A percentile compares a stretch with the other conserved stretches of the same genome.
These are phyloP conservation scores for Neuroscelio doddi DNA, from an alignment of 2,888 invertebrate genomes.

Conservation along the genomic window DNA sequence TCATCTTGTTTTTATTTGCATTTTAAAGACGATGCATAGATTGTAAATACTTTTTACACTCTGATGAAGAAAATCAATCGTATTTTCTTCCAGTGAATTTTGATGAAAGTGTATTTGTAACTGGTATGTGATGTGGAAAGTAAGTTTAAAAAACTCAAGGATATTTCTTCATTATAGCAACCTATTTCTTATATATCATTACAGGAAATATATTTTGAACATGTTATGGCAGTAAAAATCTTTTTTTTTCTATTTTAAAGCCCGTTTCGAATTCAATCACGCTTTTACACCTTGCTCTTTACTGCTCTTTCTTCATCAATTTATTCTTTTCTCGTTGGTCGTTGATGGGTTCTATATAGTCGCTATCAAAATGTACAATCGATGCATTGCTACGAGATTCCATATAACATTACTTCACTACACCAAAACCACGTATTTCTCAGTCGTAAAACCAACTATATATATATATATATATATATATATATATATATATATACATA, in stretches of 20 bases:
- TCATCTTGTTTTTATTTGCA: neutral
- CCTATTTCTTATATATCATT: too few relatives aligned
- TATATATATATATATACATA: too few relatives aligned
- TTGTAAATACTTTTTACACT: neutral
- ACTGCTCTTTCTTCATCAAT: conserved; percentile 24
- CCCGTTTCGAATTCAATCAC: conserved; percentile 32
- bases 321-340: conserved; percentile 24
- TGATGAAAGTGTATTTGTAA: too few relatives aligned
- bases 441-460: conserved; percentile 2
- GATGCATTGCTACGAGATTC: conserved; percentile 7
- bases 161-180: too few relatives aligned
- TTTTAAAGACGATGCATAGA: conserved; percentile 15
- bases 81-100: neutral
- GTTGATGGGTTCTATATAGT: conserved; percentile 16
- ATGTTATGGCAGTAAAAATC: too few relatives aligned
- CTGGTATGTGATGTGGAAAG: too few relatives aligned
- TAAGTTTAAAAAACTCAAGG: too few relatives aligned
- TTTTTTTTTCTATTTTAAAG: conserved; percentile 7
- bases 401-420: conserved; percentile 5
- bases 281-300: conserved; percentile 22
- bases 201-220: neutral
- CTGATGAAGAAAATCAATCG: conserved; percentile 1
- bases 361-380: conserved; percentile 29
- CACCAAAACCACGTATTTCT: neutral
- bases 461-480: too few relatives aligned